Evolutionary conservation across 2,888 invertebrate genomes (phyloP).

Genomic region (Tillus elongatus): DNA sequence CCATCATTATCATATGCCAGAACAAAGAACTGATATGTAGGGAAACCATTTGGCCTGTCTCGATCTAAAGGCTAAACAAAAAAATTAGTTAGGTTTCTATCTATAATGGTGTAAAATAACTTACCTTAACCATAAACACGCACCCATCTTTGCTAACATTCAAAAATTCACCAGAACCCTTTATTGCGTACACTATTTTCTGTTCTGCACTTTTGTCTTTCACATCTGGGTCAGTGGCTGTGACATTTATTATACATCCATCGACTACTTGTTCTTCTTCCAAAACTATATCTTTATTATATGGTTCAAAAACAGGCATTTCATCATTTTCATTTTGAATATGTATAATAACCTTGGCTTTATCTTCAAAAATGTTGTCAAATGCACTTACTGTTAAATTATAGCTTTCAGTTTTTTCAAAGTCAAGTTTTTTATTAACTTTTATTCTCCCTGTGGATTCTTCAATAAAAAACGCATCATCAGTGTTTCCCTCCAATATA

Average conservation of each 20-base stretch:
- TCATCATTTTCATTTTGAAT: slow-evolving; percentile 91
- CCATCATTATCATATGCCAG: slow-evolving; percentile 71
- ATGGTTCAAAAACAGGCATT: slow-evolving; percentile 68
- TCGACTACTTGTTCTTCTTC: slow-evolving; percentile 62
- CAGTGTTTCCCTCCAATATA: slow-evolving; percentile 77
- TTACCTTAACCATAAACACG: slow-evolving; percentile 53
- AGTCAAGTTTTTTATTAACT: slow-evolving; percentile 70
- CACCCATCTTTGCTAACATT: slow-evolving; percentile 65
- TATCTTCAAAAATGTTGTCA: slow-evolving; percentile 76
- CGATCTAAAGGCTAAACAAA: slow-evolving; percentile 65
- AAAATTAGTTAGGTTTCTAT: background rate
- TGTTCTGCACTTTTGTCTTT: slow-evolving; percentile 65
- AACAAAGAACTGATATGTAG: slow-evolving; percentile 65
- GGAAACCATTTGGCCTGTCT: slow-evolving; percentile 79
- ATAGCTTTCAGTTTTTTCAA: slow-evolving; percentile 77
- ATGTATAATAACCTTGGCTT: slow-evolving; percentile 72
- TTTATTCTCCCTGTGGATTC: slow-evolving; percentile 76
- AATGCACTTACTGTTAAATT: slow-evolving; percentile 73
- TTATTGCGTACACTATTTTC: slow-evolving; percentile 60
- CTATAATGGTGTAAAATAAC: slow-evolving; percentile 5
- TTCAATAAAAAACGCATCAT: slow-evolving; percentile 79
- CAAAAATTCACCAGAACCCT: slow-evolving; percentile 63
- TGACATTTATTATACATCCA: slow-evolving; percentile 62
- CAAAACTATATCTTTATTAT: slow-evolving; percentile 63
- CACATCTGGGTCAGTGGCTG: slow-evolving; percentile 81